A percentile compares a stretch with the other conserved stretches of the same genome.
phyloP scores from a whole-genome alignment of 2,113 vertebrate species.

The Atlantisia rogersi region DNA sequence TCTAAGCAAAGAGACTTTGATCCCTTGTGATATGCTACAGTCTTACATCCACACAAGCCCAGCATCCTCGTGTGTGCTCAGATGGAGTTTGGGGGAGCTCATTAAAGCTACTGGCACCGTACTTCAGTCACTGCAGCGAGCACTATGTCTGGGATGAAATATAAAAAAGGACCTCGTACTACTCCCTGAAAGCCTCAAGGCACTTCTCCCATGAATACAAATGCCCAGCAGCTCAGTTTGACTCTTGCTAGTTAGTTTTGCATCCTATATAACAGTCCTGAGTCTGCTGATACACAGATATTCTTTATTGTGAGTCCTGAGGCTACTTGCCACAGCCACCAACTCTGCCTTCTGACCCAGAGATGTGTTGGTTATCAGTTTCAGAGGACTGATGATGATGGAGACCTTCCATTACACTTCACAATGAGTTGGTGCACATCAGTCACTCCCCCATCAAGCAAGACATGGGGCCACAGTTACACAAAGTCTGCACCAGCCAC shows the following conservation, averaged over 20 bases:
- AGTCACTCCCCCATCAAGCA: not conserved
- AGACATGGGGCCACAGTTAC: not conserved
- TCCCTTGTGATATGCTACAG: accelerated
- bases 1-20: not conserved
- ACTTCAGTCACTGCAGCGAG: not conserved
- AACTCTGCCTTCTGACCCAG: not conserved
- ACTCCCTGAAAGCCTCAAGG: not conserved
- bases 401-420: not conserved
- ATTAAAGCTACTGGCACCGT: not conserved
- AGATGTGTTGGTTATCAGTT: not conserved
- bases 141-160: not conserved
- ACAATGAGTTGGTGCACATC: not conserved
- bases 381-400: not conserved
- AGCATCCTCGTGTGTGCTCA: not conserved
- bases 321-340: not conserved
- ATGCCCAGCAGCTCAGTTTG: not conserved
- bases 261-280: accelerated
- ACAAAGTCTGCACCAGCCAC: not conserved
- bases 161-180: not conserved
- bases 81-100: not conserved
- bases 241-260: not conserved
- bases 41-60: not conserved
- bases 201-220: not conserved
- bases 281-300: not conserved
- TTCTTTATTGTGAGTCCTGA: not conserved